Evolutionary conservation across 2,113 vertebrate species (phyloP), one percentile per base, ranked within the genome.

Genomic region (Cavia porcellus): DNA sequence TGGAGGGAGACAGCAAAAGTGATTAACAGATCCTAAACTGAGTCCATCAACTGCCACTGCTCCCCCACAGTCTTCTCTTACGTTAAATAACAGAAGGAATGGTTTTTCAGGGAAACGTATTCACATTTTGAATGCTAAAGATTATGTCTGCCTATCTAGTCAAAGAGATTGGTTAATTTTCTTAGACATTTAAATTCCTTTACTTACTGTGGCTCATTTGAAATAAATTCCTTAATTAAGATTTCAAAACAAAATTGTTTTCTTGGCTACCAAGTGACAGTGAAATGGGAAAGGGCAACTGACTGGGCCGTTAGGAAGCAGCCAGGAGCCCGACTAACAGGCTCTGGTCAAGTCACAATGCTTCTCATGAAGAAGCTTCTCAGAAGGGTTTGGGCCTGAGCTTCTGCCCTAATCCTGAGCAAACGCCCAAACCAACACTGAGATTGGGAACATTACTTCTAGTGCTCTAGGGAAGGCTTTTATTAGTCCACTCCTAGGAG

Each of bases 221-320:
- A 83, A 95, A 88, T 80, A 83, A 90, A 89, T 30, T 32, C 25
- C 77, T 95, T 80, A 9, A 62, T 28, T 57, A 96, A 75, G 35
- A 6, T 94, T 95, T 96, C 52, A 85, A 91, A 96, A 90, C 22
- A 50, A 66, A 87, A 42, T 28, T 9, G 2, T 38, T 93, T 95
- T 85, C 42, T 55, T 90, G 64, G 47, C 50, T 94, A 61, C 77
- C 85, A 88, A 94, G 55, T 52, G 17, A 77, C 38, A 68, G 30
- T 88, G 80, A 86, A 59, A 91, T 3, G 28, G 84, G 80, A 55
- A 57, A 86, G 77, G 81, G 70, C 32, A 59, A 28, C 5, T 81
- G 47, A 19, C 10, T 38, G 7, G 25, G 47, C 42, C 32, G 15
- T 82, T 22, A 92, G 72, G 62, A 87, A 81, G 61, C 55, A 22